A percentile compares a stretch with the other conserved stretches of the same genome.
Evolutionary conservation across 2,113 vertebrate genomes (phyloP).

Genomic region (Gallinago jamesoni): DNA sequence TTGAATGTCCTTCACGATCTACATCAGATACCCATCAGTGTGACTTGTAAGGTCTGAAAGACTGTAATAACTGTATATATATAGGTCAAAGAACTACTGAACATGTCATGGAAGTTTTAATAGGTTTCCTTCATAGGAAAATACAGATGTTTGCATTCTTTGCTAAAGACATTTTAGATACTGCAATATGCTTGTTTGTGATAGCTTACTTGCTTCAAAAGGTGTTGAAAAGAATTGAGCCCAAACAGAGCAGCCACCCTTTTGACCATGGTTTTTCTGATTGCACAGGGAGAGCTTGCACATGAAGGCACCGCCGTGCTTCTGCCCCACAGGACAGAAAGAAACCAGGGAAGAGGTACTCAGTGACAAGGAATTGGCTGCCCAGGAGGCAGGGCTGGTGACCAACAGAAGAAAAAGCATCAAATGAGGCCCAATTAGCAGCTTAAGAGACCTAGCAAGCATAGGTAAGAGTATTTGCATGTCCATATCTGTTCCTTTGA

Average conservation of each 20-base stretch:
- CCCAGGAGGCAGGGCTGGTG: neutral
- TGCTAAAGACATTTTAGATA: neutral
- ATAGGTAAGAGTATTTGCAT: neutral
- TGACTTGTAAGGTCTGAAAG: neutral
- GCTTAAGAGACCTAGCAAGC: neutral
- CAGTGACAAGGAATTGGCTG: rapidly evolving
- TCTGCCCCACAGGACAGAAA: neutral
- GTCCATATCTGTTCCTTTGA: neutral
- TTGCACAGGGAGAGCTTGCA: neutral
- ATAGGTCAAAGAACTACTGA: neutral
- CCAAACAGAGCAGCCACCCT: neutral
- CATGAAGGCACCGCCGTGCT: neutral
- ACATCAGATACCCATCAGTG: neutral
- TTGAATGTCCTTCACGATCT: neutral
- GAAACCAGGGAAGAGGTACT: neutral
- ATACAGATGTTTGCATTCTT: neutral
- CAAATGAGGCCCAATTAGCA: neutral
- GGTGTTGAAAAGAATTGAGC: neutral
- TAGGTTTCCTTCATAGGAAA: neutral
- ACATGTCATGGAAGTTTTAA: neutral
- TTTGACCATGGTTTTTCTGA: neutral
- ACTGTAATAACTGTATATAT: neutral
- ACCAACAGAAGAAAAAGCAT: neutral
- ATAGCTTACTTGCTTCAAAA: neutral
- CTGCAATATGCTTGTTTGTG: neutral